phyloP scores from a whole-genome alignment of 1,140 invertebrate genomes.

The Cydia pomonella region DNA sequence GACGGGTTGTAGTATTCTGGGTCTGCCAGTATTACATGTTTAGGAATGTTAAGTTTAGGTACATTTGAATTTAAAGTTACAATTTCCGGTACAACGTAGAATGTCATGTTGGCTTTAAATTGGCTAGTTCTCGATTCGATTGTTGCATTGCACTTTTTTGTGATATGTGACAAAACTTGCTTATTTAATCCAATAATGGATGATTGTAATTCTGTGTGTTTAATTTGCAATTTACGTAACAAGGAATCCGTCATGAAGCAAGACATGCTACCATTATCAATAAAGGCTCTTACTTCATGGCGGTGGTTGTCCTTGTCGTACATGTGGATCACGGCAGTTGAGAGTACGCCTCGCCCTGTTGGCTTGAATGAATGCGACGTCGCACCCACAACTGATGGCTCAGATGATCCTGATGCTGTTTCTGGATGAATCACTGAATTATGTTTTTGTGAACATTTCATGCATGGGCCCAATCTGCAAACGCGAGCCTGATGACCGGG shows the following conservation, averaged over 20 bases:
- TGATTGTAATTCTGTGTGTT: slow-evolving; percentile 34
- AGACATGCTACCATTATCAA: slow-evolving; percentile 18
- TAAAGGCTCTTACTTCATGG: slow-evolving; percentile 13
- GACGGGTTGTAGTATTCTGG: slow-evolving; percentile 40
- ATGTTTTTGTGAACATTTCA: slow-evolving; percentile 29
- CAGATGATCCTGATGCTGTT: neutral
- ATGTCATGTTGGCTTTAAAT: neutral
- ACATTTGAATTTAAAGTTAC: neutral
- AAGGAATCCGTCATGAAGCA: slow-evolving; percentile 32
- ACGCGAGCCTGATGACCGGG: slow-evolving; percentile 17
- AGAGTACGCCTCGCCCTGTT: slow-evolving; percentile 18
- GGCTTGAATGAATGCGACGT: slow-evolving; percentile 7
- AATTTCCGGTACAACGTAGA: slow-evolving; percentile 10
- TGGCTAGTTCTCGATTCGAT: neutral
- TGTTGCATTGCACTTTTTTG: slow-evolving; percentile 16
- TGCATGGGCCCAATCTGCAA: slow-evolving; percentile 31
- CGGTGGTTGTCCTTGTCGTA: slow-evolving; percentile 16
- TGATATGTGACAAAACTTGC: neutral
- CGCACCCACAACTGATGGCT: slow-evolving; percentile 20
- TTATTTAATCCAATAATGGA: slow-evolving; percentile 38
- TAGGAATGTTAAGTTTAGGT: slow-evolving; percentile 19
- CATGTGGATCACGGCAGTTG: slow-evolving; percentile 28
- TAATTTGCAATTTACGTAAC: neutral
- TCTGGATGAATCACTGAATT: slow-evolving; percentile 32
- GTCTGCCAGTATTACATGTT: slow-evolving; percentile 40